Evolutionary conservation across 2,113 vertebrate genomes (phyloP), one percentile per base, ranked within the genome.

Genomic region (Alligator sinensis): DNA sequence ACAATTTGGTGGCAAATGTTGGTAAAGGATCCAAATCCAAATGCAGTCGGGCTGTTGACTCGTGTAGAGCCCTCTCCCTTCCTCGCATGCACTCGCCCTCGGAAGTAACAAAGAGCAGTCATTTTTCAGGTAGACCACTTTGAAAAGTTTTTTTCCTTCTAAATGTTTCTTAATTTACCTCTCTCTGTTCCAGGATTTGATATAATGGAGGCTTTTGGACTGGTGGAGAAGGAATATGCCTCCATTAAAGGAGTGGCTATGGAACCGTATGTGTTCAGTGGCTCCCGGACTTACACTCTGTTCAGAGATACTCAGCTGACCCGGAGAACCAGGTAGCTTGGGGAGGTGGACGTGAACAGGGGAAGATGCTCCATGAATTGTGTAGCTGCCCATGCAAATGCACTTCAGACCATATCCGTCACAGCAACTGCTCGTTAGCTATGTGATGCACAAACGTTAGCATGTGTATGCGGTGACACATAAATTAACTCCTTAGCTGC

Each of bases 161-260:
- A 64, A 80, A 25, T 17, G 4, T 30, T 6, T 54, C 1, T 28
- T 87, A 86, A 25, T 47, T 34, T 79, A 6, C 24, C 83, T 75
- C 21, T 8, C 19, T 87, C 38, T 82, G 5, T 75, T 27, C 58
- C 89, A 99, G 99, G 99, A 17, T 99, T 99, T 68, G 97, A 99
- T 96, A 98, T 99, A 98, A 99, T 99, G 99, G 98, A 98, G 25
- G 98, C 97, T 5, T 99, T 99, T 57, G 99, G 99, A 88, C 97
- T 99, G 75, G 98, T 98, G 6, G 98, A 96, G 89, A 98, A 94
- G 82, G 98, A 98, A 47, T 98, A 99, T 2, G 97, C 99, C 14
- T 98, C 98, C 1, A 86, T 99, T 72, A 98, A 98, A 11, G 99
- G 99, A 0, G 98, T 99, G 17, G 98, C 99, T 8, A 98, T 98